Percentiles rank a stretch among this genome's conserved stretches.
Conservation (phyloP, 2,888 invertebrate species). For the Tipula lateralis region DNA sequence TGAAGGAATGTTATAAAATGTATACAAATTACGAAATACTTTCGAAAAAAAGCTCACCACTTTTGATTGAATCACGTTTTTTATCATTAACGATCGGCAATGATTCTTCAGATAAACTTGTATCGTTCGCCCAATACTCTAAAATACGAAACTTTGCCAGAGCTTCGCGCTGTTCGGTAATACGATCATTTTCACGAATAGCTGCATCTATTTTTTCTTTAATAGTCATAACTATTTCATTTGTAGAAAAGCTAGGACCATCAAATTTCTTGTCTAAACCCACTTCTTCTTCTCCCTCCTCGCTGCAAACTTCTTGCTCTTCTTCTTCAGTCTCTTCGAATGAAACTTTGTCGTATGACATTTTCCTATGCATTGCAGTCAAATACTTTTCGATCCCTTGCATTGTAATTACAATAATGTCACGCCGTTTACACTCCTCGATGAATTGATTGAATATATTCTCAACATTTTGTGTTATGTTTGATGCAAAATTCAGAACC, state of each 20-base stretch:
- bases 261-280: too few relatives aligned
- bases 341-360: too few relatives aligned
- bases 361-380: neutral
- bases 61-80: neutral
- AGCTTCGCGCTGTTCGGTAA: neutral
- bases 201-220: neutral
- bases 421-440: neutral
- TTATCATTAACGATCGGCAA: neutral
- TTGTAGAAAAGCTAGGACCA: too few relatives aligned
- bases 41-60: neutral
- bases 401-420: neutral
- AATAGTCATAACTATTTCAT: neutral
- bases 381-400: neutral
- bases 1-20: neutral
- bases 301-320: neutral
- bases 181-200: neutral
- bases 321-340: neutral
- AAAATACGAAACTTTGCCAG: neutral
- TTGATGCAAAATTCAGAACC: neutral
- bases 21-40: neutral
- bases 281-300: neutral
- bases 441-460: neutral
- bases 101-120: neutral
- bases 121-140: neutral
- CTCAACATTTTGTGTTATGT: neutral